Percentiles rank a stretch among this genome's conserved stretches.
Evolutionary conservation across 1,140 invertebrate species (phyloP).

Genomic region (Lepeophtheirus salmonis): DNA sequence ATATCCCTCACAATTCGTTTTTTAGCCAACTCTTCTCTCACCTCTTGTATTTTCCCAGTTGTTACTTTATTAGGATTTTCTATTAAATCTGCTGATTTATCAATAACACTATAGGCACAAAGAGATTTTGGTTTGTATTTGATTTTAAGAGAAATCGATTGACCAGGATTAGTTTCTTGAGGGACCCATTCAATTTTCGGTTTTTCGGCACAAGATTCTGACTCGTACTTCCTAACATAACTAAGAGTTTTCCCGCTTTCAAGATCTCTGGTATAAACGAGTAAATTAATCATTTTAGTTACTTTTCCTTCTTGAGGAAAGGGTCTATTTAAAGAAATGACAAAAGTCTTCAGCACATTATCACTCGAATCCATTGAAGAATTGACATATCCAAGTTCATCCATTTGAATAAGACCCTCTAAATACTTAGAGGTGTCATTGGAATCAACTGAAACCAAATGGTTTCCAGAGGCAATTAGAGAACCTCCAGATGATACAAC

Average conservation of each 20-base stretch:
- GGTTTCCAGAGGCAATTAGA: not conserved
- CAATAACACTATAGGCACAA: conserved; percentile 11
- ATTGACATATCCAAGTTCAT: not conserved
- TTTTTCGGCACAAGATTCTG: not conserved
- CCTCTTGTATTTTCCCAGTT: not conserved
- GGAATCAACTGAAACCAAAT: not conserved
- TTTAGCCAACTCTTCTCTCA: conserved; percentile 1
- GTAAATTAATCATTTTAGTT: not conserved
- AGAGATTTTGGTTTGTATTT: not conserved
- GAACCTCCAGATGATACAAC: not conserved
- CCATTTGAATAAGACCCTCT: not conserved
- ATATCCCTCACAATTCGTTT: not conserved
- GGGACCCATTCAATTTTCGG: not conserved
- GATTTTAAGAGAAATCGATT: not conserved
- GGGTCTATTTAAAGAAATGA: not conserved
- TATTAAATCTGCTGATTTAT: conserved; percentile 8
- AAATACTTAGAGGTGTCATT: not conserved
- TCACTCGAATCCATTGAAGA: not conserved
- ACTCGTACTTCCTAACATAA: not conserved
- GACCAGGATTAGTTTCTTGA: conserved; percentile 1
- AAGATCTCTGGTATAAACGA: not conserved
- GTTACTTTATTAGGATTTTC: conserved; percentile 4
- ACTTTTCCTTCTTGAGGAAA: not conserved
- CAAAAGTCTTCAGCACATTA: not conserved
- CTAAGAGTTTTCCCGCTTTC: not conserved